Base-by-base conservation (phyloP, 2,113 vertebrate species). In the Leptobrachium leishanense region DNA sequence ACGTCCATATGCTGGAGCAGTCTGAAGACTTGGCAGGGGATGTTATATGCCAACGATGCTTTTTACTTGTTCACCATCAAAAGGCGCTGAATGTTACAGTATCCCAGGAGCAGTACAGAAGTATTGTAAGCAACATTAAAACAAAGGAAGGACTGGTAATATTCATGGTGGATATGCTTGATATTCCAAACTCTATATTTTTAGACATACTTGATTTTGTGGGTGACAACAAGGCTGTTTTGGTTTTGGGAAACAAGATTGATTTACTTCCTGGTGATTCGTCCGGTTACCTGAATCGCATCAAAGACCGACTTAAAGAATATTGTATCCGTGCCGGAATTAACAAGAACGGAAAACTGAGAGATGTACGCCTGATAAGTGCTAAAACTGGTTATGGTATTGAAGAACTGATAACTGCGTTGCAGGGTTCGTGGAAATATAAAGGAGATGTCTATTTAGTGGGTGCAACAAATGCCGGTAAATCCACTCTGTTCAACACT, bases 351-450 rank as follows among this genome's bases (percentile, higher is more conserved):
- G 0, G 0, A 1, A 87, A 87, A 50, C 75, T 86, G 63, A 88
- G 88, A 5, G 95, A 93, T 0, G 53, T 96, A n/a, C 92, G 95
- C 55, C 89, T 99, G 57, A 91, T 98, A 82, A 98, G 97, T 44
- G 96, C 96, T 73, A 98, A 96, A 89, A 98, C 95, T 0, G 97
- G 96, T 5, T 99, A 92, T 2, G 97, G 97, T 0, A 4, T 98
- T 0, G 97, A 98, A 83, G 86, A 81, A 2, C 83, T 99, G 72
- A 85, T 98, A 81, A 92, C 93, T n/a, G 85, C 86, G 5, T 90
- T 98, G 44, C 96, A 98, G 89, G 82, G 83, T 2, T 91, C 94
- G 65, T 97, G 97, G 96, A 93, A 83, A 57, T 95, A 95, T 73
- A 88, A 92, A 0, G 96, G 97, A 0, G 94, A 99, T 0, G 95